Evolutionary conservation across 2,113 vertebrate species (phyloP).

Genomic region (Notarius lentiginosus): DNA sequence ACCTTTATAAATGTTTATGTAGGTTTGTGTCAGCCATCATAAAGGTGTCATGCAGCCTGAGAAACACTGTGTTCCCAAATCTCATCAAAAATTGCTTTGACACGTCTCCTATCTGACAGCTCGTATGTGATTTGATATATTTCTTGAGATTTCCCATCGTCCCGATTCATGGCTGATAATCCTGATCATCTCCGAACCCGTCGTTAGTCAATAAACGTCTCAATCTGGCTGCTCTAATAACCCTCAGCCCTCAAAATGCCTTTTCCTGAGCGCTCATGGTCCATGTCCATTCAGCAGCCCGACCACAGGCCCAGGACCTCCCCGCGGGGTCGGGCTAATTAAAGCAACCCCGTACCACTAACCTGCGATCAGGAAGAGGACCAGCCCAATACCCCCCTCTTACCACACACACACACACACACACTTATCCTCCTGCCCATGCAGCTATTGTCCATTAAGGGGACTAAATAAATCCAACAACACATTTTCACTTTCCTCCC

Average conservation of each 20-base stretch:
- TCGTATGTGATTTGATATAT: background rate
- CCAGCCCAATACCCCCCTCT: conserved; percentile 57
- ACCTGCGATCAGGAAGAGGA: conserved; percentile 69
- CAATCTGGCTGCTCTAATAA: conserved; percentile 71
- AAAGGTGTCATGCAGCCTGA: no score
- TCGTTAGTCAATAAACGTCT: conserved; percentile 65
- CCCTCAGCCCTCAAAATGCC: conserved; percentile 56
- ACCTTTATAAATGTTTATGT: no score
- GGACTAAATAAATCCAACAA: conserved; percentile 69
- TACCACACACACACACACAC: background rate
- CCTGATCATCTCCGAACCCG: conserved; percentile 47
- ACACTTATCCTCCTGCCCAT: conserved; percentile 51
- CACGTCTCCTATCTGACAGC: background rate
- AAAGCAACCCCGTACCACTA: conserved; percentile 76
- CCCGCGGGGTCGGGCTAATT: conserved; percentile 79
- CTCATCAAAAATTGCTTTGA: background rate
- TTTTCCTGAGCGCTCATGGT: conserved; percentile 57
- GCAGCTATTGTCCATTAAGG: conserved; percentile 65
- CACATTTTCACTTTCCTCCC: conserved; percentile 69
- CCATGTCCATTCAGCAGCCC: conserved; percentile 72
- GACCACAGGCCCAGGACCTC: conserved; percentile 72
- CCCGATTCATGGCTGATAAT: conserved; percentile 12
- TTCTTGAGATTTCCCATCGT: background rate
- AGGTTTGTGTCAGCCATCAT: background rate
- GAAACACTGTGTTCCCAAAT: background rate